Evolutionary conservation across 1,140 invertebrate species (phyloP).

Genomic region (Manduca sexta): DNA sequence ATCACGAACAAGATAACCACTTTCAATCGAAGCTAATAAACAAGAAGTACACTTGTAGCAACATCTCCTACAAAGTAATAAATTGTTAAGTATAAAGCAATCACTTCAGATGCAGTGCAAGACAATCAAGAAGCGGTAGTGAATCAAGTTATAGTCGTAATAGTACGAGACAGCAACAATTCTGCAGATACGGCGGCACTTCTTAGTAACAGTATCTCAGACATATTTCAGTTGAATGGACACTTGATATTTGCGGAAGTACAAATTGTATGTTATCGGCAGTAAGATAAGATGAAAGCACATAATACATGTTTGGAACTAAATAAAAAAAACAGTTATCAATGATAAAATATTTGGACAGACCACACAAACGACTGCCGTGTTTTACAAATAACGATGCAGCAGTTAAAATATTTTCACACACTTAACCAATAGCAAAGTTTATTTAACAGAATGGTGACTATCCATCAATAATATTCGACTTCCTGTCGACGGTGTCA

Average conservation of each 20-base stretch:
- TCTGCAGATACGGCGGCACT: slow-evolving; percentile 10
- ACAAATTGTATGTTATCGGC: too few relatives aligned
- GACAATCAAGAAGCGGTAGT: slow-evolving; percentile 20
- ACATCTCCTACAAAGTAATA: slow-evolving; percentile 12
- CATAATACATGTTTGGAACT: too few relatives aligned
- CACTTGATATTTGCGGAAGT: too few relatives aligned
- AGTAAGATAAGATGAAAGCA: too few relatives aligned
- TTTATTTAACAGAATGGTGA: slow-evolving; percentile 2
- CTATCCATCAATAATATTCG: slow-evolving; percentile 8
- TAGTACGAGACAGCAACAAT: slow-evolving; percentile 16
- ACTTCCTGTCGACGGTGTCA: slow-evolving; percentile 46
- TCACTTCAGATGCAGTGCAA: slow-evolving; percentile 23
- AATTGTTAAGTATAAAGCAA: slow-evolving; percentile 17
- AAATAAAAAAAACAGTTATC: too few relatives aligned
- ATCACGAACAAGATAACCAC: neutral
- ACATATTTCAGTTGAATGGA: slow-evolving; percentile 7
- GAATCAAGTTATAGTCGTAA: slow-evolving; percentile 15
- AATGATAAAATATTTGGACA: too few relatives aligned
- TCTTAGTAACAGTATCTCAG: neutral
- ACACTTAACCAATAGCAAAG: slow-evolving; percentile 1
- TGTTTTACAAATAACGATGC: neutral
- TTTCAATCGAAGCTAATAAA: slow-evolving; percentile 1
- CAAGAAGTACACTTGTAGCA: neutral
- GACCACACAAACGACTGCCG: too few relatives aligned
- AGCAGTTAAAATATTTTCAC: slow-evolving; percentile 4